A percentile compares a stretch with the other conserved stretches of the same genome.
These are phyloP conservation scores for Cryptoblepharus egeriae DNA, from an alignment of 2,797 vertebrate genomes.

Conservation along the genomic window DNA sequence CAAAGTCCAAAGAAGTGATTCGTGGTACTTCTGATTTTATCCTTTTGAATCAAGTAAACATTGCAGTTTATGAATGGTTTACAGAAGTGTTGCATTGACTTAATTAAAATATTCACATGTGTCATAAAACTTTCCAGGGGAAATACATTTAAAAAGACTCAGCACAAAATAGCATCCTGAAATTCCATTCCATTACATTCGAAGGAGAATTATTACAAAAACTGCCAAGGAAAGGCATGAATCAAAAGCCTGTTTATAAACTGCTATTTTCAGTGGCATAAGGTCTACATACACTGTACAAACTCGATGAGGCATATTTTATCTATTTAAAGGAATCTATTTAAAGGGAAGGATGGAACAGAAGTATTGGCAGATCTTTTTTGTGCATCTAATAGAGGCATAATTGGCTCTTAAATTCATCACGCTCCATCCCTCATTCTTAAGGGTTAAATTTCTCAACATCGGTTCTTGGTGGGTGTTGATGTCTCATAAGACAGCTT, in stretches of 20 bases:
- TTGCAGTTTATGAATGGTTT: conserved; percentile 15
- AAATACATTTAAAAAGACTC: background rate
- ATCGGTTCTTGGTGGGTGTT: too few relatives aligned
- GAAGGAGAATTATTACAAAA: conserved; percentile 29
- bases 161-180: background rate
- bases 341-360: conserved; percentile 5
- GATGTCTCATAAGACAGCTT: too few relatives aligned
- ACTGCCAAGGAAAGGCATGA: conserved; percentile 34
- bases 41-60: background rate
- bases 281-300: conserved; percentile 15
- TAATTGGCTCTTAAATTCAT: conserved; percentile 37
- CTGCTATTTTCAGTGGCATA: conserved; percentile 54
- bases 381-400: background rate
- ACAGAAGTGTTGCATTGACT: background rate
- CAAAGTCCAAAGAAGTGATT: conserved; percentile 8
- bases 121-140: background rate
- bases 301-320: conserved; percentile 36
- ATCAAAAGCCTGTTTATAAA: conserved; percentile 14
- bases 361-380: conserved; percentile 24
- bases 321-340: conserved; percentile 18
- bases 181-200: background rate
- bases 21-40: too few relatives aligned
- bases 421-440: conserved; percentile 28
- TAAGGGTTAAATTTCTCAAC: too few relatives aligned
- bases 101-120: background rate